phyloP scores from a whole-genome alignment of 92 coral and sea anemone species.

The Epizoanthus stellaris region DNA sequence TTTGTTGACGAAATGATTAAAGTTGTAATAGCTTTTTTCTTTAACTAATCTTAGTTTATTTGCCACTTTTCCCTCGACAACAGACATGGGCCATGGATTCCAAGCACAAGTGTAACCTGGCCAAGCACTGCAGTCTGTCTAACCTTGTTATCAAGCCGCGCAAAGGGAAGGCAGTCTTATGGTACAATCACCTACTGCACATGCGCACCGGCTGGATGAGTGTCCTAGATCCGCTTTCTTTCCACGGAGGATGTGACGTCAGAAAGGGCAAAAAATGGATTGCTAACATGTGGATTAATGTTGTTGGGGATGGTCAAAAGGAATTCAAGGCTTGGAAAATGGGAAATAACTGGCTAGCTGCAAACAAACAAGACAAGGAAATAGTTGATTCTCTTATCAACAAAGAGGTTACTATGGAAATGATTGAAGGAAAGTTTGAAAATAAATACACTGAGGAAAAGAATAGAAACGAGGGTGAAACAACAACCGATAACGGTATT shows the following conservation, averaged over 20 bases:
- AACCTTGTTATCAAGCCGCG: conserved; percentile 81
- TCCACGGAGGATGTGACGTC: conserved; percentile 91
- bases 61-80: not conserved
- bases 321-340: conserved; percentile 89
- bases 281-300: conserved; percentile 89
- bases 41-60: not conserved
- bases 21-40: not conserved
- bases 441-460: conserved; percentile 72
- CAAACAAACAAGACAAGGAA: conserved; percentile 66
- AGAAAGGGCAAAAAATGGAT: conserved; percentile 91
- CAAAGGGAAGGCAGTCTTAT: conserved; percentile 87
- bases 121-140: conserved; percentile 77
- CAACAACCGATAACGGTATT: not conserved
- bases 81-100: conserved; percentile 89
- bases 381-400: conserved; percentile 62
- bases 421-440: conserved; percentile 50
- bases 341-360: conserved; percentile 83
- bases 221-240: conserved; percentile 80
- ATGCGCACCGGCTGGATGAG: conserved; percentile 78
- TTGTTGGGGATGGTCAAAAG: conserved; percentile 82
- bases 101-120: conserved; percentile 81
- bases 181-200: conserved; percentile 88
- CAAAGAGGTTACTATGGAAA: conserved; percentile 39
- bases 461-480: conserved; percentile 26
- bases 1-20: too few species aligned